Conservation (phyloP, 2,888 invertebrate genomes). For the Eustalomyia histrio region DNA sequence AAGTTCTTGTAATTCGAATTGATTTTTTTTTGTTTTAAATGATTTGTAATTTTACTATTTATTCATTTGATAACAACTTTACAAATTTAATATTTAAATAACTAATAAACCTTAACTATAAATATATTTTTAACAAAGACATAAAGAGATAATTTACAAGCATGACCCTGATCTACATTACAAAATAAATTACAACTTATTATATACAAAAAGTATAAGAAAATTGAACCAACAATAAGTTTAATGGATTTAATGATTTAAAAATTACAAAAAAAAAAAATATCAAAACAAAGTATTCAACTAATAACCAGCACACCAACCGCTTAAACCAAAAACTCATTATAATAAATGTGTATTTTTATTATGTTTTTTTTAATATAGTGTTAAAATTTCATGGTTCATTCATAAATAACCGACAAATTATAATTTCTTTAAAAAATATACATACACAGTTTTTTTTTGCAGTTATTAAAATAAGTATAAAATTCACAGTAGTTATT, state of each 20-base stretch:
- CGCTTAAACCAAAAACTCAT: background rate
- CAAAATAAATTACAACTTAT: background rate
- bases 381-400: background rate
- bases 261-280: background rate
- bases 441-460: too few species aligned
- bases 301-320: background rate
- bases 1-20: too few species aligned
- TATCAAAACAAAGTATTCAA: background rate
- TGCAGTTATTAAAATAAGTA: background rate
- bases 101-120: background rate
- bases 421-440: too few species aligned
- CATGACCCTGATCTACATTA: conserved; percentile 37
- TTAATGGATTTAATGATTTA: background rate
- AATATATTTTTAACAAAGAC: background rate
- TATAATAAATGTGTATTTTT: background rate
- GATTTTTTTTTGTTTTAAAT: too few species aligned
- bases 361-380: background rate
- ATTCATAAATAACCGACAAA: too few species aligned
- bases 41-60: too few species aligned
- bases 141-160: conserved; percentile 3
- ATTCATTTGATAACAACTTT: too few species aligned
- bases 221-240: background rate
- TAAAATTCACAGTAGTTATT: background rate
- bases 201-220: background rate
- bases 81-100: too few species aligned